A percentile compares a stretch with the other conserved stretches of the same genome.
These are phyloP conservation scores for Hypomesus transpacificus DNA, from an alignment of 2,113 vertebrate species.

Conservation along the genomic window DNA sequence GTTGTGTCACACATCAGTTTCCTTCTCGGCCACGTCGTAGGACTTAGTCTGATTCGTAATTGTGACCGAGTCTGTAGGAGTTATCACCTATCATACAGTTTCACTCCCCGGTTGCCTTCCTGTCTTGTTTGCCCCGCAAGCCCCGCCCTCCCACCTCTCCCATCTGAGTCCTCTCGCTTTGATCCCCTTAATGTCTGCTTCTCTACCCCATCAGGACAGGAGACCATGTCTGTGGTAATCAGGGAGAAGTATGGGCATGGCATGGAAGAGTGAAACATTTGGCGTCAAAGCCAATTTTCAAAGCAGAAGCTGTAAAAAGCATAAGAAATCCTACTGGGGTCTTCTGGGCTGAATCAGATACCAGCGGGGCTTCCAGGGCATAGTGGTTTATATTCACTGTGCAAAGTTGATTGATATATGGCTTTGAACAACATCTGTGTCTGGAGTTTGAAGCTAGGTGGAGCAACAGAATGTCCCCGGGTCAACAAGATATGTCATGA, in stretches of 20 bases:
- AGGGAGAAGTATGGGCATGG: neutral
- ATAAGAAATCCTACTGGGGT: neutral
- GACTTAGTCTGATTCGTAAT: too few species aligned
- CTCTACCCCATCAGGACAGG: neutral
- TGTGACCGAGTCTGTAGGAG: too few species aligned
- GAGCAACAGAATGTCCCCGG: neutral
- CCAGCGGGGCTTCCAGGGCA: too few species aligned
- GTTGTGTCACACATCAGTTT: too few species aligned
- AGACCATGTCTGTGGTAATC: neutral
- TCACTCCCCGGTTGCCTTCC: too few species aligned
- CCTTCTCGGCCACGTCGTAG: too few species aligned
- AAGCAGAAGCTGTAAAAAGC: conserved; percentile 1
- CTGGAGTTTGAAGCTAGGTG: neutral
- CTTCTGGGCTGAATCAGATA: neutral
- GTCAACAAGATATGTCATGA: neutral
- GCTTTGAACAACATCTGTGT: neutral
- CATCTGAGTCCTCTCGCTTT: too few species aligned
- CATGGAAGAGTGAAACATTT: neutral
- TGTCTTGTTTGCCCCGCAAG: too few species aligned
- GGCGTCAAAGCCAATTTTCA: conserved; percentile 4
- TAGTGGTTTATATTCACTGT: neutral
- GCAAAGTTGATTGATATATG: conserved; percentile 2
- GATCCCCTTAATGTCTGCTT: too few species aligned
- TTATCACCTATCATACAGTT: too few species aligned
- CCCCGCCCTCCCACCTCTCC: too few species aligned